phyloP scores from a whole-genome alignment of 2,888 invertebrate species.

The Trisateles emortualis region DNA sequence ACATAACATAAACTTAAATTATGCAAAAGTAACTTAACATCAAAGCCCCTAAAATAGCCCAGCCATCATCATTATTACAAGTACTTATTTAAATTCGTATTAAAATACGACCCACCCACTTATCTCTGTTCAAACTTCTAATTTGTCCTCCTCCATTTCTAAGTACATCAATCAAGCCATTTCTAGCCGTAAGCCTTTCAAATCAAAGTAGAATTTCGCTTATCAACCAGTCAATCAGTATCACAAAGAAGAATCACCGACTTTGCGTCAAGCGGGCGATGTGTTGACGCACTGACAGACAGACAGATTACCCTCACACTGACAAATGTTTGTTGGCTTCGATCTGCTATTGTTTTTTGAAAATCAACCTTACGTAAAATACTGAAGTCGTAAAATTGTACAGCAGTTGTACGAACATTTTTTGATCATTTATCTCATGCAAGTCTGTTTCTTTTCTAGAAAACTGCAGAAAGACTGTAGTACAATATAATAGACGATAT shows the following conservation, averaged over 20 bases:
- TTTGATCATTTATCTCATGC: conserved; percentile 34
- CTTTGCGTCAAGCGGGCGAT: conserved; percentile 63
- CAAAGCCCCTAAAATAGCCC: conserved; percentile 12
- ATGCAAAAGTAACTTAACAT: conserved; percentile 17
- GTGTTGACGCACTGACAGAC: conserved; percentile 76
- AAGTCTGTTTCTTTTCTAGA: conserved; percentile 35
- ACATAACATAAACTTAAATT: conserved; percentile 19
- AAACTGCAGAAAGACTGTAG: conserved; percentile 30
- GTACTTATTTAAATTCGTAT: conserved; percentile 43
- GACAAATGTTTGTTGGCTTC: conserved; percentile 68
- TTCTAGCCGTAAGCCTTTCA: conserved; percentile 60
- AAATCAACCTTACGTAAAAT: conserved; percentile 47
- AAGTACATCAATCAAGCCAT: conserved; percentile 67
- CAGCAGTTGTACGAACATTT: conserved; percentile 18
- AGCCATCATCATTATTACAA: conserved; percentile 42
- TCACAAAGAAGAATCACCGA: conserved; percentile 75
- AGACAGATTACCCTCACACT: conserved; percentile 73
- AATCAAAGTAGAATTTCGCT: conserved; percentile 71
- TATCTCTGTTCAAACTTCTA: conserved; percentile 55
- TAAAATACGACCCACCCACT: conserved; percentile 45
- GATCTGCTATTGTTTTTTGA: conserved; percentile 34
- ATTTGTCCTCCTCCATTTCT: conserved; percentile 53
- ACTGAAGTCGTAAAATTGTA: conserved; percentile 43
- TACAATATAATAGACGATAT: conserved; percentile 27
- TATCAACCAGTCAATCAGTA: conserved; percentile 78